A percentile compares a stretch with the other conserved stretches of the same genome.
These are phyloP conservation scores for Adineta ricciae DNA, from an alignment of 2,888 invertebrate species.

Conservation along the genomic window DNA sequence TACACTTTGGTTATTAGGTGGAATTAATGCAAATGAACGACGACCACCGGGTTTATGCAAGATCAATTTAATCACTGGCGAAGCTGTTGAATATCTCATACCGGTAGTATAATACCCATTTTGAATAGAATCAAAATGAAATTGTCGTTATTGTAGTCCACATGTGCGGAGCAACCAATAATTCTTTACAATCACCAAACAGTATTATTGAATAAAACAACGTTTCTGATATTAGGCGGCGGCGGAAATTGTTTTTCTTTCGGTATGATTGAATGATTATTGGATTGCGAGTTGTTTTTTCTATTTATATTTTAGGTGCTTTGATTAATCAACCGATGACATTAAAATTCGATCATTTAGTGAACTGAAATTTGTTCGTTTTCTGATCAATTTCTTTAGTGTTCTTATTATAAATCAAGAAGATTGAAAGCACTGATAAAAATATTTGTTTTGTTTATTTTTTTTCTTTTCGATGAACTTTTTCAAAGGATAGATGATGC, in stretches of 20 bases:
- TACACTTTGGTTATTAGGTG: constrained; percentile 46
- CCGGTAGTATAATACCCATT: constrained; percentile 40
- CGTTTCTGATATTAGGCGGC: constrained; percentile 49
- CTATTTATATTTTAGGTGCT: not conserved
- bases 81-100: constrained; percentile 42
- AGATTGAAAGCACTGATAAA: not conserved
- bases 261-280: constrained; percentile 41
- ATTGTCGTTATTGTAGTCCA: constrained; percentile 38
- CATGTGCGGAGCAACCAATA: constrained; percentile 40
- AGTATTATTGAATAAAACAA: constrained; percentile 37
- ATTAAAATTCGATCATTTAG: not conserved
- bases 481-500: no score
- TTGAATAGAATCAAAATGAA: not conserved
- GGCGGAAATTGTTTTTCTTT: constrained; percentile 55
- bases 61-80: constrained; percentile 41
- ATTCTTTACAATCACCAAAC: constrained; percentile 47
- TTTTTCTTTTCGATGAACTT: no score
- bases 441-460: not conserved
- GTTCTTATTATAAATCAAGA: not conserved
- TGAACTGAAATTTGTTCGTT: not conserved
- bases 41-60: constrained; percentile 45
- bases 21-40: constrained; percentile 42
- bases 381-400: not conserved
- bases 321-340: not conserved
- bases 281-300: not conserved